Evolutionary conservation across 2,797 vertebrate species (phyloP).

Genomic region (Lithobates sylvaticus): DNA sequence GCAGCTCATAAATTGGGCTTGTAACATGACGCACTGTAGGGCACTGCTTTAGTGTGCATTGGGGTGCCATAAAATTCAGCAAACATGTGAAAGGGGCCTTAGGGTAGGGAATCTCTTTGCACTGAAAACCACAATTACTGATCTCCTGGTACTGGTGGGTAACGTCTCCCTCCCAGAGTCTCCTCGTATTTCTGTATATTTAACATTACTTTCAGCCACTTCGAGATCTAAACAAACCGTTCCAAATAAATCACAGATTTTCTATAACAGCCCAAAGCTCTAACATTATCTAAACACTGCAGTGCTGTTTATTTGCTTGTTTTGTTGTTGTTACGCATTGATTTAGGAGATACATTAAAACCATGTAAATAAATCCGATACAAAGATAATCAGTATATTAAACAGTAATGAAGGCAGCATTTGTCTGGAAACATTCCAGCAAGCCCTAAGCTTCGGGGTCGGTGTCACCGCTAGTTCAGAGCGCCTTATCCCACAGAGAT

Average conservation of each 20-base stretch:
- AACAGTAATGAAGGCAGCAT: conserved; percentile 3
- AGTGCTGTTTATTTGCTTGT: conserved; percentile 13
- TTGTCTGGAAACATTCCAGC: conserved; percentile 16
- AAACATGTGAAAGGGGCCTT: too few species aligned
- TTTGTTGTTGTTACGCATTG: background rate
- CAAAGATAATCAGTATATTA: conserved; percentile 20
- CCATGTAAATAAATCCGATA: background rate
- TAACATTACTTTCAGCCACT: background rate
- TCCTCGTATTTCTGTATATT: background rate
- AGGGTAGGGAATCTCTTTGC: too few species aligned
- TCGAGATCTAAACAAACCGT: background rate
- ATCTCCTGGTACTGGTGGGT: background rate
- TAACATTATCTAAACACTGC: background rate
- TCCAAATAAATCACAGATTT: background rate
- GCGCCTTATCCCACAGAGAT: conserved; percentile 30
- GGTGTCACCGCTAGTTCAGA: background rate
- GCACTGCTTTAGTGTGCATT: too few species aligned
- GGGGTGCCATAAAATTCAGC: too few species aligned
- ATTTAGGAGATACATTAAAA: background rate
- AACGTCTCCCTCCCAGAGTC: background rate
- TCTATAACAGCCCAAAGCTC: background rate
- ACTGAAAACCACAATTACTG: background rate
- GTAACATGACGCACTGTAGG: too few species aligned
- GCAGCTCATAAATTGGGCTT: too few species aligned
- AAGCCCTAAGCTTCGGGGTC: background rate